Evolutionary conservation across 2,113 vertebrate genomes (phyloP).

Genomic region (Leptosomus discolor): DNA sequence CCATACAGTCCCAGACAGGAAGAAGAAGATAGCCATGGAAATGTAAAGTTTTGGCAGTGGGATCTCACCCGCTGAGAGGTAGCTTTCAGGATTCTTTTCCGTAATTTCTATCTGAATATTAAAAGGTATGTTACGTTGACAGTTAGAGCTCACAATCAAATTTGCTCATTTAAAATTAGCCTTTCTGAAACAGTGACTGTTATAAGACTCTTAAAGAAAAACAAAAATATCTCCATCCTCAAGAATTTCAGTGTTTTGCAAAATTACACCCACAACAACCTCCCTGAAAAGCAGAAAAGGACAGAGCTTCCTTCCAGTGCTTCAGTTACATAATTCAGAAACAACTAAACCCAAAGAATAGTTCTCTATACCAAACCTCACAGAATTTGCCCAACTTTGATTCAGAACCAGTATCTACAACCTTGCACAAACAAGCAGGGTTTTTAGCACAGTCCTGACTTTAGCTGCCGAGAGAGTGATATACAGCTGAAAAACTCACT

Average conservation of each 20-base stretch:
- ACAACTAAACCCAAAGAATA: neutral
- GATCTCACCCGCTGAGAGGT: constrained; percentile 86
- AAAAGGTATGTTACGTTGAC: neutral
- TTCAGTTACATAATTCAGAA: neutral
- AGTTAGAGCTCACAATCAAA: neutral
- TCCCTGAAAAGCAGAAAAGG: neutral
- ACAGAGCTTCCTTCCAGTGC: neutral
- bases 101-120: constrained; percentile 79
- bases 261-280: neutral
- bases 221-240: neutral
- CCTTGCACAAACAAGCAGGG: neutral
- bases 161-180: neutral
- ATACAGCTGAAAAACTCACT: neutral
- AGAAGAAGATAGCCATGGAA: constrained; percentile 85
- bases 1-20: constrained; percentile 81
- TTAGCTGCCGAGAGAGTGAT: neutral
- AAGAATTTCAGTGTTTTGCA: neutral
- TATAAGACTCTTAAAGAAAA: neutral
- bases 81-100: constrained; percentile 86
- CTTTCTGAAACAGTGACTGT: neutral
- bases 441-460: neutral
- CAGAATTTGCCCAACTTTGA: neutral
- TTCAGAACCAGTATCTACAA: neutral
- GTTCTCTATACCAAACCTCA: neutral
- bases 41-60: constrained; percentile 87